Conservation (phyloP, 2,888 invertebrate species). For the Drosophila prostipennis region DNA sequence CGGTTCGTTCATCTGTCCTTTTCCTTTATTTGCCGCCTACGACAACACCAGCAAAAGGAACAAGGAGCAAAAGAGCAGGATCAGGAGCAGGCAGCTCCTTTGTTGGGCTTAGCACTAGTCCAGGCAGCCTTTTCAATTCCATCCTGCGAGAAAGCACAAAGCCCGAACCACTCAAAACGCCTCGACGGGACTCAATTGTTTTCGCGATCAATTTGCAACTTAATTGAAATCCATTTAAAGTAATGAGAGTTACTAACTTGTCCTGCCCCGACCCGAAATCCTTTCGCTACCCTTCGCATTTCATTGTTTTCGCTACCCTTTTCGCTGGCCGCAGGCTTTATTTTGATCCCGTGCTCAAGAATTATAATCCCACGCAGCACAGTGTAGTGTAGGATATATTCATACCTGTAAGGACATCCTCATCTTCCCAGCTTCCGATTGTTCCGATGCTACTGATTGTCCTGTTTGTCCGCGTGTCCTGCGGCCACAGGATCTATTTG, state of each 20-base stretch:
- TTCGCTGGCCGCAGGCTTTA: slow-evolving; percentile 30
- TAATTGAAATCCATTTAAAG: slow-evolving; percentile 83
- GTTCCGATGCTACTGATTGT: slow-evolving; percentile 13
- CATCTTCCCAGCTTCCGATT: slow-evolving; percentile 8
- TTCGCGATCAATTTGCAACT: slow-evolving; percentile 80
- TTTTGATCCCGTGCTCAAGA: slow-evolving; percentile 70
- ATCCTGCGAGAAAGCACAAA: slow-evolving; percentile 49
- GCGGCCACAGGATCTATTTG: slow-evolving; percentile 62
- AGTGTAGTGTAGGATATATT: too few relatives aligned
- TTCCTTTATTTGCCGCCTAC: slow-evolving; percentile 8
- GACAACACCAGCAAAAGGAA: neutral
- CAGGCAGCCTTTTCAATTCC: slow-evolving; percentile 11
- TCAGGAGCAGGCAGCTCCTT: slow-evolving; percentile 44
- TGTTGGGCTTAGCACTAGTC: slow-evolving; percentile 47
- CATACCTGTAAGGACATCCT: slow-evolving; percentile 25
- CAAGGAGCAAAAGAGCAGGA: slow-evolving; percentile 14
- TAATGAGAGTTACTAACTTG: slow-evolving; percentile 81
- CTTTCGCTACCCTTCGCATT: slow-evolving; percentile 22
- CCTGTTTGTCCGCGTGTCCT: slow-evolving; percentile 36
- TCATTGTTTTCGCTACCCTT: slow-evolving; percentile 28
- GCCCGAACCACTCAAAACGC: slow-evolving; percentile 66
- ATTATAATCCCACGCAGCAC: slow-evolving; percentile 62
- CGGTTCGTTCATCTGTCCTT: neutral
- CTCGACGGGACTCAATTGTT: slow-evolving; percentile 77
- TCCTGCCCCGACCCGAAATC: slow-evolving; percentile 40